A percentile compares a stretch with the other conserved stretches of the same genome.
These are phyloP conservation scores for Leptinotarsa juncta DNA, from an alignment of 2,888 invertebrate genomes.

Conservation along the genomic window DNA sequence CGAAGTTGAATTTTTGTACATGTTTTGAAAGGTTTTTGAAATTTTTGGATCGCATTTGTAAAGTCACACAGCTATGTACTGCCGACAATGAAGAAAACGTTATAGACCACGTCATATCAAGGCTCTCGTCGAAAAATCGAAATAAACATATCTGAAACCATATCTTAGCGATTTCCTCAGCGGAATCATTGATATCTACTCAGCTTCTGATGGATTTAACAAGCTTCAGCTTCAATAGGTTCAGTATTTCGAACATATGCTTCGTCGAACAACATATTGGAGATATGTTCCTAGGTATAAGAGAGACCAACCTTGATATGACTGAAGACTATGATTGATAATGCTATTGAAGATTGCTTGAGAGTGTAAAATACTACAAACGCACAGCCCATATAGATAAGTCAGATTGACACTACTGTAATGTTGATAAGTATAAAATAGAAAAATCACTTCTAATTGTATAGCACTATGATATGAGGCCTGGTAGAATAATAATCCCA, in stretches of 20 bases:
- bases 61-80: constrained; percentile 61
- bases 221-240: too few relatives aligned
- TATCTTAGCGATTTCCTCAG: neutral
- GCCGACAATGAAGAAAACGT: constrained; percentile 49
- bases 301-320: constrained; percentile 17
- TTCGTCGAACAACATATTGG: neutral
- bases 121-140: constrained; percentile 18
- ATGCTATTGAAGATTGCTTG: constrained; percentile 48
- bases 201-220: too few relatives aligned
- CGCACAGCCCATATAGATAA: constrained; percentile 64
- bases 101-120: constrained; percentile 38
- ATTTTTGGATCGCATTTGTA: constrained; percentile 52
- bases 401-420: constrained; percentile 56
- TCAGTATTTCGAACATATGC: too few relatives aligned
- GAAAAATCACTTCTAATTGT: constrained; percentile 51
- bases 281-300: neutral
- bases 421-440: constrained; percentile 51
- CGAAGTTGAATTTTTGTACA: constrained; percentile 35
- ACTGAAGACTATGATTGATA: constrained; percentile 30
- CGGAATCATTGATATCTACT: too few relatives aligned
- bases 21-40: constrained; percentile 43
- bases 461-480: constrained; percentile 46
- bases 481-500: constrained; percentile 18
- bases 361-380: constrained; percentile 54
- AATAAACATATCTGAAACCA: constrained; percentile 16